phyloP scores from a whole-genome alignment of 2,113 vertebrate species.

The Progne subis region DNA sequence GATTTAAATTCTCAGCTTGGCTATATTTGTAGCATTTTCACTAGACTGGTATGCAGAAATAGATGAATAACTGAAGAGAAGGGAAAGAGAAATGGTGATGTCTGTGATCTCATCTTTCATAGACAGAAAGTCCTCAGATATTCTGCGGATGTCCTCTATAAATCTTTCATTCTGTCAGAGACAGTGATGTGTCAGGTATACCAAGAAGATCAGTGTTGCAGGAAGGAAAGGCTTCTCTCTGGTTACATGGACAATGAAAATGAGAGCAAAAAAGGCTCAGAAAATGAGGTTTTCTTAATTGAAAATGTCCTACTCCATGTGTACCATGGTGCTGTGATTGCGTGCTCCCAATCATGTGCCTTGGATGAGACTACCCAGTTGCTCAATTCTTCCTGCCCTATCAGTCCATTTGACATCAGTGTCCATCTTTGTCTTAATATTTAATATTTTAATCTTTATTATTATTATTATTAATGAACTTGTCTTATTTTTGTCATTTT shows the following conservation, averaged over 20 bases:
- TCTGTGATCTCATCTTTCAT: not conserved
- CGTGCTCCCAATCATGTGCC: accelerated
- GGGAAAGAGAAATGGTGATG: not conserved
- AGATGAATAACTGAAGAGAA: not conserved
- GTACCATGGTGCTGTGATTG: not conserved
- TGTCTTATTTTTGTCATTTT: not conserved
- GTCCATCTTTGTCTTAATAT: not conserved
- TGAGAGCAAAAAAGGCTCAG: not conserved
- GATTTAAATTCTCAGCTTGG: not conserved
- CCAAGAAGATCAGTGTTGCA: not conserved
- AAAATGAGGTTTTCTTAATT: not conserved
- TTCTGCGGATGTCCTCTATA: not conserved
- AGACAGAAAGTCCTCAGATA: not conserved
- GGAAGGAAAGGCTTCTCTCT: not conserved
- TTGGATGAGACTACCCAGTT: not conserved
- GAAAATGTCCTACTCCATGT: not conserved
- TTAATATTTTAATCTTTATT: not conserved
- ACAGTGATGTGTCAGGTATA: not conserved
- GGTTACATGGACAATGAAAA: not conserved
- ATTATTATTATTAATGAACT: not conserved
- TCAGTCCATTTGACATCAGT: not conserved
- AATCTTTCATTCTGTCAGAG: not conserved
- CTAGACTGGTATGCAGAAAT: not conserved
- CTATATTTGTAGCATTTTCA: not conserved
- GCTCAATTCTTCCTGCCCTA: not conserved